Conservation (phyloP, 2,113 vertebrate genomes). For the Platichthys flesus region DNA sequence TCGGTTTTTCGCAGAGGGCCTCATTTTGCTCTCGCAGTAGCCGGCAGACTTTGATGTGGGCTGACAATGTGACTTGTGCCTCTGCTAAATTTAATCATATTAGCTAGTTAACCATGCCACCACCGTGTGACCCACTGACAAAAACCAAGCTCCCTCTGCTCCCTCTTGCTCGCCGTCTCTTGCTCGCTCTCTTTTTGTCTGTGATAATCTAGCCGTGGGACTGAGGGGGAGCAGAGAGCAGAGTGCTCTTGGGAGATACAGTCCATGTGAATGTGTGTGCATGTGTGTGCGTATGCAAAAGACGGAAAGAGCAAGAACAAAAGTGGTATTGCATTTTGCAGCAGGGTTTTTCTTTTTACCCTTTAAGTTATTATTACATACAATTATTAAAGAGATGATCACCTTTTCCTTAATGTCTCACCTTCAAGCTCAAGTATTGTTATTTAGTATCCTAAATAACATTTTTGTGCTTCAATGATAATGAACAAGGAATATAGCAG, state of each 20-base stretch:
- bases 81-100: slow-evolving; percentile 79
- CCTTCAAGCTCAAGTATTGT: not conserved
- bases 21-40: slow-evolving; percentile 45
- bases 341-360: not conserved
- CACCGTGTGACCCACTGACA: slow-evolving; percentile 72
- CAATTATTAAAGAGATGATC: not conserved
- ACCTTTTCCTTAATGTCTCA: not conserved
- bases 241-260: slow-evolving; percentile 57
- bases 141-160: slow-evolving; percentile 38
- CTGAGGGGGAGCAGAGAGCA: slow-evolving; percentile 56
- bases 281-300: slow-evolving; percentile 24
- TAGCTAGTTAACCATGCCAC: slow-evolving; percentile 77
- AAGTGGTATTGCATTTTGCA: not conserved
- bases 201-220: slow-evolving; percentile 67
- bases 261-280: slow-evolving; percentile 28
- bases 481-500: not conserved
- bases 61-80: slow-evolving; percentile 76
- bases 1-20: slow-evolving; percentile 39
- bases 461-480: not conserved
- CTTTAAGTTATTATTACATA: not conserved
- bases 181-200: slow-evolving; percentile 49
- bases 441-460: not conserved
- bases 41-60: slow-evolving; percentile 76
- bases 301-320: slow-evolving; percentile 11
- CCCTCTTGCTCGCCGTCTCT: not conserved